Percentiles rank a stretch among this genome's conserved stretches.
phyloP scores from a whole-genome alignment of 2,888 invertebrate genomes.

The Cerceris ruficornis region DNA sequence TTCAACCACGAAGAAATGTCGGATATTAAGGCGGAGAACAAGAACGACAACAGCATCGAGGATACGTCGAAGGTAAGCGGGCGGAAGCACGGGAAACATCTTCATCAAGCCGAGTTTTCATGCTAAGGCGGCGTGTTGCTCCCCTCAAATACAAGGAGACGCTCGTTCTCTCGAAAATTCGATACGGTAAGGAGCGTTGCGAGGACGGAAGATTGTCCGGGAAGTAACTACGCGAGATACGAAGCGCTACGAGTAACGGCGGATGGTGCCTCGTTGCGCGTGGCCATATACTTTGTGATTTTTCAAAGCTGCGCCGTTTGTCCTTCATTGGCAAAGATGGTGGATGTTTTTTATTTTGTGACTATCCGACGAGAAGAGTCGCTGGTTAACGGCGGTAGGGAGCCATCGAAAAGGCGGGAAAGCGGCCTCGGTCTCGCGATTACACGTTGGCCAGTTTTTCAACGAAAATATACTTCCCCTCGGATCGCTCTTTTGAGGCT shows the following conservation, averaged over 20 bases:
- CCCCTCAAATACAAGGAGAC: slow-evolving; percentile 68
- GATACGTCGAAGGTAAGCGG: slow-evolving; percentile 79
- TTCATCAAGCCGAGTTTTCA: slow-evolving; percentile 80
- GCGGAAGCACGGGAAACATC: slow-evolving; percentile 57
- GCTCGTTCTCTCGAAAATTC: slow-evolving; percentile 70
- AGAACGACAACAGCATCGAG: slow-evolving; percentile 81
- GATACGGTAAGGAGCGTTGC: slow-evolving; percentile 33
- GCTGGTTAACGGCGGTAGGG: slow-evolving; percentile 59
- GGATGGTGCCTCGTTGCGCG: slow-evolving; percentile 46
- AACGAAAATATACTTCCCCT: slow-evolving; percentile 12
- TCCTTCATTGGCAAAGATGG: slow-evolving; percentile 80
- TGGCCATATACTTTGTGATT: slow-evolving; percentile 60
- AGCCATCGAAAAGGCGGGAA: slow-evolving; percentile 76
- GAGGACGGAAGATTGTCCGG: slow-evolving; percentile 21
- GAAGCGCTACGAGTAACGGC: slow-evolving; percentile 10
- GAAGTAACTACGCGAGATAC: slow-evolving; percentile 15
- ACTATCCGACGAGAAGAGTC: slow-evolving; percentile 64
- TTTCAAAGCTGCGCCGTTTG: slow-evolving; percentile 76
- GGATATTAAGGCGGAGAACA: slow-evolving; percentile 79
- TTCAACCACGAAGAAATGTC: slow-evolving; percentile 77
- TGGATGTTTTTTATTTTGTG: slow-evolving; percentile 73
- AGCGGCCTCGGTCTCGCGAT: slow-evolving; percentile 40
- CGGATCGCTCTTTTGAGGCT: slow-evolving; percentile 15
- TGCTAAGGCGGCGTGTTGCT: slow-evolving; percentile 74
- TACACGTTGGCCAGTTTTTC: slow-evolving; percentile 21